Conservation (phyloP, 1,140 invertebrate species). For the Papilio aristodemus region DNA sequence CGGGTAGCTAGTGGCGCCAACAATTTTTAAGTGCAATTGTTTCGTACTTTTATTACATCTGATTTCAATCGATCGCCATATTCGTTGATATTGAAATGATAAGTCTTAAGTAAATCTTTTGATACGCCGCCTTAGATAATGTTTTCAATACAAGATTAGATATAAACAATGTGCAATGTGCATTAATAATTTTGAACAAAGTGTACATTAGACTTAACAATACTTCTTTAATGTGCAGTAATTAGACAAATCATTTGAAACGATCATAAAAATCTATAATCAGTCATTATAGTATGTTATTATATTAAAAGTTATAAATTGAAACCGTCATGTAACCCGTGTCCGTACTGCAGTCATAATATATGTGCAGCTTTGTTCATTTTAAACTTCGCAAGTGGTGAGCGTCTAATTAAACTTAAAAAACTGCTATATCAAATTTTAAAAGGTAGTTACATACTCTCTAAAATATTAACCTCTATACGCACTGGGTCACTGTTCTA, state of each 20-base stretch:
- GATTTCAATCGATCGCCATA: background rate
- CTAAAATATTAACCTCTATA: conserved; percentile 26
- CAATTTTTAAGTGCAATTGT: background rate
- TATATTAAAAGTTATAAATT: too few relatives aligned
- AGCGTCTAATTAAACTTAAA: background rate
- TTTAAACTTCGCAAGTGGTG: background rate
- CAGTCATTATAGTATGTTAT: too few relatives aligned
- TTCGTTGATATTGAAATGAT: conserved; percentile 17
- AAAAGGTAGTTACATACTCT: background rate
- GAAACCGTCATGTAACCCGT: too few relatives aligned
- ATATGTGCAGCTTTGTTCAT: background rate
- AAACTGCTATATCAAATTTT: background rate
- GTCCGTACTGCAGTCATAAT: background rate
- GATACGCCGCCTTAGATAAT: background rate
- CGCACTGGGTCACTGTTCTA: conserved; percentile 7
- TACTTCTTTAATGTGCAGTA: too few relatives aligned
- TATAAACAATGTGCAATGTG: background rate
- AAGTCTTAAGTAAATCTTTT: background rate
- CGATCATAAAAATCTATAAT: too few relatives aligned
- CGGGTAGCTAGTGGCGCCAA: background rate
- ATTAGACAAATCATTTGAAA: too few relatives aligned
- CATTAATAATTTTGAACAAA: too few relatives aligned
- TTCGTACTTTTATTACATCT: background rate
- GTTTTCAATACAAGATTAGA: conserved; percentile 1
- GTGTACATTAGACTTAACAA: too few relatives aligned